Evolutionary conservation across 2,113 vertebrate species (phyloP).

Genomic region (Crotophaga sulcirostris): DNA sequence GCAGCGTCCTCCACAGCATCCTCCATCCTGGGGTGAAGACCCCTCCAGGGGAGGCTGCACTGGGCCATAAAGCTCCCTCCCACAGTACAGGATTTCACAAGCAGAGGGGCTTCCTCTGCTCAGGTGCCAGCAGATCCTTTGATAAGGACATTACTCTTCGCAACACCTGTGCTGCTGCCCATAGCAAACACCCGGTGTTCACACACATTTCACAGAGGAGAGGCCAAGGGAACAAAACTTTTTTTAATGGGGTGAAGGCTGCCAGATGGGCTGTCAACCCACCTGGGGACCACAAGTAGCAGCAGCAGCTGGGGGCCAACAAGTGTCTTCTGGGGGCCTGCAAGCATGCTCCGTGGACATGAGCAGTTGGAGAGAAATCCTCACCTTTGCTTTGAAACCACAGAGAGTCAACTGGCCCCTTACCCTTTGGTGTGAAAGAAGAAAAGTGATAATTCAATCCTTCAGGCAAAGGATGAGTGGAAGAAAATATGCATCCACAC

Average conservation of each 20-base stretch:
- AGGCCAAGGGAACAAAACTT: neutral
- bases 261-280: neutral
- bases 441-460: neutral
- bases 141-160: accelerated
- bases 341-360: accelerated
- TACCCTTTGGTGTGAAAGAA: neutral
- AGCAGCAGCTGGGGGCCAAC: neutral
- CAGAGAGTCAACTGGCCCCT: neutral
- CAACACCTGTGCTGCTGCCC: neutral
- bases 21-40: neutral
- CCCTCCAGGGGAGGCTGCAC: accelerated
- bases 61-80: accelerated
- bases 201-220: accelerated
- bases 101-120: neutral
- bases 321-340: neutral
- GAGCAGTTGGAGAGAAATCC: neutral
- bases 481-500: neutral
- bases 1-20: neutral
- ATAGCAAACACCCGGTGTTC: neutral
- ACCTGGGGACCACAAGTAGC: neutral
- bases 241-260: neutral
- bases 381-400: neutral
- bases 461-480: neutral
- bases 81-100: neutral
- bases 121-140: neutral